Evolutionary conservation across 2,113 vertebrate genomes (phyloP).

Genomic region (Corydoras maculifer): DNA sequence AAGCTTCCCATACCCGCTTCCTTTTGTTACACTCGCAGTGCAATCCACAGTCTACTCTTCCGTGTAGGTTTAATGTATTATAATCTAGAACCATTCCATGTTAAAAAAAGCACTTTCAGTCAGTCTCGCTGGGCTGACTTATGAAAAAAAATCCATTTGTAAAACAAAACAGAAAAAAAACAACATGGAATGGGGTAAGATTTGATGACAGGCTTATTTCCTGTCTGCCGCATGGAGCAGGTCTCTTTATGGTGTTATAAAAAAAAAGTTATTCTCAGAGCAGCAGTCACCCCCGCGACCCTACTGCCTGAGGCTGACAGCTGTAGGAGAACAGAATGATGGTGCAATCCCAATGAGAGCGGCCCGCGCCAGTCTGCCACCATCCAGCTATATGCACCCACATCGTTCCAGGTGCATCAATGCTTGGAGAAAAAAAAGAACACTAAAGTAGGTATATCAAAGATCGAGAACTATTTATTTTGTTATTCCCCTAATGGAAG

Average conservation of each 20-base stretch:
- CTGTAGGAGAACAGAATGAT: conserved; percentile 55
- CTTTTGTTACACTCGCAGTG: conserved; percentile 60
- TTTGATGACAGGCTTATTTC: conserved; percentile 50
- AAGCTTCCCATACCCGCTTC: conserved; percentile 65
- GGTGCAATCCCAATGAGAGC: conserved; percentile 21
- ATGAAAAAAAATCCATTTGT: conserved; percentile 49
- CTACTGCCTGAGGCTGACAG: conserved; percentile 41
- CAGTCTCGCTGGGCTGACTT: conserved; percentile 65
- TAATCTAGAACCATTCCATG: conserved; percentile 82
- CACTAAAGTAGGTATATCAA: conserved; percentile 76
- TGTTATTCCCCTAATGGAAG: conserved; percentile 68
- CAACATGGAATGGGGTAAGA: conserved; percentile 72
- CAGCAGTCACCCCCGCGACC: conserved; percentile 2
- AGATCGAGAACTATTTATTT: conserved; percentile 75
- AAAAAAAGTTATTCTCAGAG: conserved; percentile 22
- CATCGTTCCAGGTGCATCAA: too few species aligned
- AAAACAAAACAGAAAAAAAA: conserved; percentile 49
- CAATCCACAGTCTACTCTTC: conserved; percentile 64
- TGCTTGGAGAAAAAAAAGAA: conserved; percentile 45
- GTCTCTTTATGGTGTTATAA: conserved; percentile 61
- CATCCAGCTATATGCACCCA: conserved; percentile 37
- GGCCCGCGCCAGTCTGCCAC: conserved; percentile 48
- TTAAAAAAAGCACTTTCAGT: conserved; percentile 85
- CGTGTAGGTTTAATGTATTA: conserved; percentile 39
- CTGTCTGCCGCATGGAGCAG: conserved; percentile 55